Conservation (phyloP, 2,888 invertebrate genomes). For the Plusia festucae region DNA sequence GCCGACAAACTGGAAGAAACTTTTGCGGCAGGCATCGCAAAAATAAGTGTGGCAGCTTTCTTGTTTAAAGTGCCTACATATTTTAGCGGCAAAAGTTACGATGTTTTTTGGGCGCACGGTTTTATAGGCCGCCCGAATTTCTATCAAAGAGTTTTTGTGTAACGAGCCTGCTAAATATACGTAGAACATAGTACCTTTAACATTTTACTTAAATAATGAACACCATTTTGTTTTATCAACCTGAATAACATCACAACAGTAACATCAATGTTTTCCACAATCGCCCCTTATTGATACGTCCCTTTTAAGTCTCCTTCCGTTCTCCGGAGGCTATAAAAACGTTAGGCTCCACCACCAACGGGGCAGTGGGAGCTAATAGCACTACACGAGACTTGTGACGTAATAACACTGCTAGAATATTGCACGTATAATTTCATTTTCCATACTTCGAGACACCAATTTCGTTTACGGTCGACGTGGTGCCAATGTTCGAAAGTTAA, state of each 20-base stretch:
- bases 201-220: not conserved
- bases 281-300: conserved; percentile 18
- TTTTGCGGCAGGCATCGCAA: conserved; percentile 14
- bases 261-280: conserved; percentile 14
- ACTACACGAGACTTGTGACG: conserved; percentile 16
- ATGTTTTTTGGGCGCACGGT: conserved; percentile 25
- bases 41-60: conserved; percentile 19
- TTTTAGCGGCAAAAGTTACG: conserved; percentile 29
- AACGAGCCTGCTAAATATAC: not conserved
- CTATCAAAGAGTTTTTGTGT: not conserved
- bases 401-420: conserved; percentile 16
- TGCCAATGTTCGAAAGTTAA: conserved; percentile 33
- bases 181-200: not conserved
- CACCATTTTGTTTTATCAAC: not conserved
- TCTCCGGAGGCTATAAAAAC: conserved; percentile 24
- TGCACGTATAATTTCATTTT: conserved; percentile 36
- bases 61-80: conserved; percentile 27
- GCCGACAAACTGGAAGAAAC: conserved; percentile 24
- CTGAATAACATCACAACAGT: conserved; percentile 3
- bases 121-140: conserved; percentile 21
- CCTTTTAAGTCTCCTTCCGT: conserved; percentile 39
- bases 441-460: conserved; percentile 43
- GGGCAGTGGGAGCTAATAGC: conserved; percentile 32
- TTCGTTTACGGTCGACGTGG: conserved; percentile 26
- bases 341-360: conserved; percentile 11